A percentile compares a stretch with the other conserved stretches of the same genome.
phyloP scores from a whole-genome alignment of 2,888 invertebrate species.

The Sabellastarte sp. region DNA sequence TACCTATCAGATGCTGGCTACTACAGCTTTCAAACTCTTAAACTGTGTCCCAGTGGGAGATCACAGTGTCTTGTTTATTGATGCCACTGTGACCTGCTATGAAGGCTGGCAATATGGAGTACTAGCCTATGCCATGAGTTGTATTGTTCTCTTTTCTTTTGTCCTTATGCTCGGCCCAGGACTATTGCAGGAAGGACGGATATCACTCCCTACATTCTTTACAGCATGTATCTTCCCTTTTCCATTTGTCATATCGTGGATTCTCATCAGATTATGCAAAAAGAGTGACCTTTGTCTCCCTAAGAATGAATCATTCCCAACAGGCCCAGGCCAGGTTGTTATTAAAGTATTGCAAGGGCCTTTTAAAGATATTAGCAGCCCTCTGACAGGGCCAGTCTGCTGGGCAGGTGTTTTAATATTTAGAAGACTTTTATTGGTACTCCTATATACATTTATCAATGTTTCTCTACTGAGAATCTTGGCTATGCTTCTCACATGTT shows the following conservation, averaged over 20 bases:
- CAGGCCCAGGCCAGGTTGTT: constrained; percentile 8
- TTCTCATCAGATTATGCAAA: neutral
- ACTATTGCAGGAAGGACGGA: constrained; percentile 13
- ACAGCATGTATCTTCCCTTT: constrained; percentile 22
- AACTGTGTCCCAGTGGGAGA: constrained; percentile 26
- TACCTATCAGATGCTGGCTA: constrained; percentile 25
- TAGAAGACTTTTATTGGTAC: constrained; percentile 16
- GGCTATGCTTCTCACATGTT: constrained; percentile 21
- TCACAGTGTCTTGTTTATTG: constrained; percentile 19
- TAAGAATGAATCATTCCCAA: neutral
- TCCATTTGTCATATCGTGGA: constrained; percentile 23
- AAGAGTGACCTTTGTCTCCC: neutral
- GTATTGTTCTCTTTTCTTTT: constrained; percentile 23
- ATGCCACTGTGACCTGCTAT: constrained; percentile 21
- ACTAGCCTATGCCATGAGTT: constrained; percentile 17
- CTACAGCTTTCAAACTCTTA: constrained; percentile 20
- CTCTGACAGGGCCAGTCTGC: constrained; percentile 13
- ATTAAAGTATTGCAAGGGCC: constrained; percentile 24
- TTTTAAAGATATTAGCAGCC: constrained; percentile 13
- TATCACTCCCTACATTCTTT: constrained; percentile 20
- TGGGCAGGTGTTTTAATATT: constrained; percentile 25
- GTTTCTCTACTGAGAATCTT: constrained; percentile 16
- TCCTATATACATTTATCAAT: constrained; percentile 23
- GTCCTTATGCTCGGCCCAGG: constrained; percentile 22
- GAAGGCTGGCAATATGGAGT: constrained; percentile 24